Conservation (phyloP, 2,797 vertebrate species). For the Betta splendens region DNA sequence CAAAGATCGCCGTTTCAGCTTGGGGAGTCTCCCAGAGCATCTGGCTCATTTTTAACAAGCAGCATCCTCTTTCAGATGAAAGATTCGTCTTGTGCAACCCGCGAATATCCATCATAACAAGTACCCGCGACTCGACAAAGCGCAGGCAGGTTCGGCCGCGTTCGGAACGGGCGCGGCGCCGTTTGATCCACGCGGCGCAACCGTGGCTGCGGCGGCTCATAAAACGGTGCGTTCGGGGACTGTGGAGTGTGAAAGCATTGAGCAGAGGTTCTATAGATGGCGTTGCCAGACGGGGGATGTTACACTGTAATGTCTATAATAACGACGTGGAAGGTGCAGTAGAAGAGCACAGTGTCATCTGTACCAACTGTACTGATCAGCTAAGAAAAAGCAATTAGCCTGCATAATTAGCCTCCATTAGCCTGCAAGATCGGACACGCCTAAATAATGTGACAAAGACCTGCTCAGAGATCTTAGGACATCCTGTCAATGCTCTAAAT, state of each 20-base stretch:
- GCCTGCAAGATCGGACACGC: no score
- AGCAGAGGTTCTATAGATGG: neutral
- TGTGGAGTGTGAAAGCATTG: neutral
- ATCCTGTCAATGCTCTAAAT: no score
- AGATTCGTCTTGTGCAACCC: constrained; percentile 49
- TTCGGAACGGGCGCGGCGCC: constrained; percentile 4
- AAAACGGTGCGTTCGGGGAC: neutral
- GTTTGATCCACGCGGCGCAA: neutral
- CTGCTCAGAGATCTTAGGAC: no score
- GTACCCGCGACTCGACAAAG: constrained; percentile 30
- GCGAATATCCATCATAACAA: constrained; percentile 51
- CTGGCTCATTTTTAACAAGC: constrained; percentile 66
- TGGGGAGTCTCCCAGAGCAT: constrained; percentile 17
- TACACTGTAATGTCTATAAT: neutral
- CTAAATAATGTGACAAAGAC: no score
- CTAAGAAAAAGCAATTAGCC: no score
- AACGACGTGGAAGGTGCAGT: neutral
- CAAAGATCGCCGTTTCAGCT: constrained; percentile 36
- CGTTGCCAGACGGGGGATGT: neutral
- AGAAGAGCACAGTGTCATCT: neutral
- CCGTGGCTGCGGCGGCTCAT: neutral
- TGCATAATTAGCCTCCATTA: no score
- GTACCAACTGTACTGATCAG: no score
- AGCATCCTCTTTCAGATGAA: constrained; percentile 48
- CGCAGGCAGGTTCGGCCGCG: constrained; percentile 7